Evolutionary conservation across 2,113 vertebrate species (phyloP), one percentile per base, ranked within the genome.

Genomic region (Todiramphus saurophagus): DNA sequence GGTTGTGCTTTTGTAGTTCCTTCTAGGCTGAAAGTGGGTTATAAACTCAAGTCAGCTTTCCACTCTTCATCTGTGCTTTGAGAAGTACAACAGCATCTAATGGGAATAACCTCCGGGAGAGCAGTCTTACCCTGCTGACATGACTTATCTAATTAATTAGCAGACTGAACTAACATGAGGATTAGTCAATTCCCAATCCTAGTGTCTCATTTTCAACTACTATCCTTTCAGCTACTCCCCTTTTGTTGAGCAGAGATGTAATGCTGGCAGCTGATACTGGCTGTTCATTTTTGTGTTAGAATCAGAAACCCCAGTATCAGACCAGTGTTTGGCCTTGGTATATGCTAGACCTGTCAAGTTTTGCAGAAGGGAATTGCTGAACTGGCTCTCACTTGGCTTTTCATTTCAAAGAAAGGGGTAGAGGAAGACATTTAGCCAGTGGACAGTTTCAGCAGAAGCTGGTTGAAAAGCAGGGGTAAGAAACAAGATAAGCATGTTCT

Each of bases 81-180:
- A 62, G 77, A 70, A 77, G 35, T 56, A 35, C 69, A 90, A 48
- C 76, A 93, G n/a, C 46, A 77, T 41, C 41, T 3, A 77, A 33
- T 41, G 35, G 33, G 73, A 87, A 95, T 62, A 28, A 56, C 39
- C 76, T 89, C 35, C 50, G 77, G 82, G 85, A 94, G 15, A 93
- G 81, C 72, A 83, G 90, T 73, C 75, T 94, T 72, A 91, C 93
- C 58, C 75, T 87, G 51, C 88, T 90, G 73, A 30, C 39, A 20
- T 81, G 76, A 73, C 14, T 28, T 41, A 9, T 53, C 64, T 90
- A 93, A 97, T 96, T 95, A 94, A 94, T 89, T 21, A 94, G 6
- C 11, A 94, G 63, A 94, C 83, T 73, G 95, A 97, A 93, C 67
- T 83, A 48, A 59, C 46, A 16, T 5, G 43, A 58, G 70, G 14